phyloP scores from a whole-genome alignment of 2,888 invertebrate species.

The Lasiommata megera region DNA sequence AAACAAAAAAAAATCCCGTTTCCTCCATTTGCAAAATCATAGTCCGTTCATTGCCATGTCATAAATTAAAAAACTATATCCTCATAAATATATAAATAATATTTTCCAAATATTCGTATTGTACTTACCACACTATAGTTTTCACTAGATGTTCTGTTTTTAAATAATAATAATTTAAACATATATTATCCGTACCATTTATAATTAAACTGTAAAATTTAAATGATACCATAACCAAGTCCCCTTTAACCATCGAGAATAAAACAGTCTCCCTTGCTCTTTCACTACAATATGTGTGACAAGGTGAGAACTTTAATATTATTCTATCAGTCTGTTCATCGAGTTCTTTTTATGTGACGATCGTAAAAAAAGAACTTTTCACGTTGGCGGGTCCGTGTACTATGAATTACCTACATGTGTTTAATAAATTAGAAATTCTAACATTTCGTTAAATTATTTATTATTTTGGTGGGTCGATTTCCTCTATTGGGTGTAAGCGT shows the following conservation, averaged over 20 bases:
- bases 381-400: conserved; percentile 31
- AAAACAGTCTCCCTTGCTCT: not conserved
- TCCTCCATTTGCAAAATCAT: conserved; percentile 28
- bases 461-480: conserved; percentile 50
- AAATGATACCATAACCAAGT: conserved; percentile 17
- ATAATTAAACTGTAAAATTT: not conserved
- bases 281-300: not conserved
- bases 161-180: conserved; percentile 9
- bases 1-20: conserved; percentile 38
- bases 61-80: conserved; percentile 28
- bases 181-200: not conserved
- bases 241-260: conserved; percentile 17
- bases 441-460: conserved; percentile 19
- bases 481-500: conserved; percentile 76
- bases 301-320: not conserved
- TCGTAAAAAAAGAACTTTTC: conserved; percentile 24
- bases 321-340: conserved; percentile 9
- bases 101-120: conserved; percentile 24
- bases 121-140: conserved; percentile 29
- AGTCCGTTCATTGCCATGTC: conserved; percentile 35
- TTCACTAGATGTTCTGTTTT: conserved; percentile 18
- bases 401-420: conserved; percentile 31
- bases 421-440: conserved; percentile 20
- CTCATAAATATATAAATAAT: conserved; percentile 31
- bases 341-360: conserved; percentile 20